phyloP scores from a whole-genome alignment of 1,140 invertebrate genomes.

The Homarus americanus region DNA sequence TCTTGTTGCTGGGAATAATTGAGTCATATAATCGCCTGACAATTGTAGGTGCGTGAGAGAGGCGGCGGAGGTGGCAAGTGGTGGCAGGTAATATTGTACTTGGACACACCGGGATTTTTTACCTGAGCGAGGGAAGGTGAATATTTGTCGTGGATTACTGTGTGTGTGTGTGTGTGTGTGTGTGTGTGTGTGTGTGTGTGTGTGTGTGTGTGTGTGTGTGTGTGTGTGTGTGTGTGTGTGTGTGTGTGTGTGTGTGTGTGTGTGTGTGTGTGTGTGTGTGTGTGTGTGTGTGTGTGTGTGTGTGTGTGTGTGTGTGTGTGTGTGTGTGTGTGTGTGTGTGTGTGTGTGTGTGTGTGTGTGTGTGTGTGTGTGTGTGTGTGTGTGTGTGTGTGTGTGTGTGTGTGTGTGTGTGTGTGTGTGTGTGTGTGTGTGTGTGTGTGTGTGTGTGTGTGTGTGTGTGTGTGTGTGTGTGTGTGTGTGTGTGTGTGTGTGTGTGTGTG shows the following conservation, averaged over 20 bases:
- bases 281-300: constrained; percentile 10
- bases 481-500: too few relatives aligned
- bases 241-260: constrained; percentile 6
- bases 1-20: too few relatives aligned
- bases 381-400: not conserved
- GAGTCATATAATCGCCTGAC: too few relatives aligned
- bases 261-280: constrained; percentile 13
- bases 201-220: not conserved
- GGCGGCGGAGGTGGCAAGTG: too few relatives aligned
- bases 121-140: too few relatives aligned
- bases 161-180: too few relatives aligned
- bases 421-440: constrained; percentile 13
- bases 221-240: constrained; percentile 6
- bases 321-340: constrained; percentile 5
- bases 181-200: too few relatives aligned
- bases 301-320: not conserved
- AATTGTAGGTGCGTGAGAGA: too few relatives aligned
- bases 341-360: constrained; percentile 25
- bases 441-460: not conserved
- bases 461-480: not conserved
- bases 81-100: too few relatives aligned
- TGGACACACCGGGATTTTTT: too few relatives aligned
- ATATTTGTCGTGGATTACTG: not conserved
- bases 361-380: constrained; percentile 25
- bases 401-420: not conserved